Evolutionary conservation across 2,113 vertebrate species (phyloP).

Genomic region (Terrapene triunguis): DNA sequence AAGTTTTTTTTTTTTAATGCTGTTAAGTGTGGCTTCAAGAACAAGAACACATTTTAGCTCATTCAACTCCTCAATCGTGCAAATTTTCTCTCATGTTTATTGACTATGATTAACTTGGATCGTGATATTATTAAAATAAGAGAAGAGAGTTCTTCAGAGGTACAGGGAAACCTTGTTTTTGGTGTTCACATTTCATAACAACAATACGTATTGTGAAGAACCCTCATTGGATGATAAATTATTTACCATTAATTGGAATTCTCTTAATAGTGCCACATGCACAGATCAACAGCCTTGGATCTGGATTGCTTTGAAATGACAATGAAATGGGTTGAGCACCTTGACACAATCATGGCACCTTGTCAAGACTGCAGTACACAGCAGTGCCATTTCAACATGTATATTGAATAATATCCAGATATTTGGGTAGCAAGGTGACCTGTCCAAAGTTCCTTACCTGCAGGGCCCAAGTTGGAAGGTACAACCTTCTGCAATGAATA

Average conservation of each 20-base stretch:
- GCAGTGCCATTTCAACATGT: not conserved
- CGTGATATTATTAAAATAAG: slow-evolving; percentile 20
- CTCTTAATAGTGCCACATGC: rapidly evolving
- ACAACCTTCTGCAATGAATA: not conserved
- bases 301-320: not conserved
- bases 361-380: not conserved
- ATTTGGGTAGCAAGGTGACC: too few species aligned
- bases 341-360: too few species aligned
- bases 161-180: not conserved
- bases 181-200: not conserved
- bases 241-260: not conserved
- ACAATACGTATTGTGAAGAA: not conserved
- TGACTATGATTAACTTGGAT: not conserved
- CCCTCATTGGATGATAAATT: not conserved
- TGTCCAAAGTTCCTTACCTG: not conserved
- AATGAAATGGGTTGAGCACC: not conserved
- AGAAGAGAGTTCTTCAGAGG: not conserved
- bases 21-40: not conserved
- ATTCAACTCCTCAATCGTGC: not conserved
- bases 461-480: not conserved
- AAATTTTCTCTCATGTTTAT: slow-evolving; percentile 50
- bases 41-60: not conserved
- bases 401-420: not conserved
- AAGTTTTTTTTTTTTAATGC: not conserved
- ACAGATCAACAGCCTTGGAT: not conserved